Evolutionary conservation across 1,140 invertebrate species (phyloP), one percentile per base, ranked within the genome.

Genomic region (Bombus affinis): DNA sequence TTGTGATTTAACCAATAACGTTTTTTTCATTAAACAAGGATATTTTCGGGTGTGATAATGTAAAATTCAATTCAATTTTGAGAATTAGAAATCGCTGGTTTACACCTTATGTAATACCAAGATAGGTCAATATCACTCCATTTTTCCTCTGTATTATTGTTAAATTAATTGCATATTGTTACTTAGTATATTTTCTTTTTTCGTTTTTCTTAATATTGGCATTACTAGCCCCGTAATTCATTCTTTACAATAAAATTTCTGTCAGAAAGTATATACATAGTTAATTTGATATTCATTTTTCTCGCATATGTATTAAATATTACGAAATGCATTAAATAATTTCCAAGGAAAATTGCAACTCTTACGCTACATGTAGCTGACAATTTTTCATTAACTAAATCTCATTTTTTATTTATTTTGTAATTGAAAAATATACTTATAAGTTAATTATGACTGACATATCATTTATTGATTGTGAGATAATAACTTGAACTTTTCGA

Each of bases 21-120:
- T 72, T 5, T 57, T 35, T 13, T 74, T 22, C 5, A 9, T 28
- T 22, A 15, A 22, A 37, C 25, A 12, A 62, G 1, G 47, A 32
- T 25, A 3, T n/a, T 39, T 18, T 42, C 3, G 1, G 4, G 25
- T 10, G 3, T 32, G 18, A 79, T 32, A 42, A 13, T 39, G 22
- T 72, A n/a, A 77, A 89, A 77, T 32, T 74, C n/a, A 18, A 74
- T 10, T 75, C 28, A 44, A 35, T 72, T 62, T 39, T 53, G n/a
- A 22, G 28, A 47, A 65, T 81, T 81, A 57, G 47, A 42, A 83
- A 86, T 81, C 81, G 37, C 75, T 88, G 83, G 91, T 90, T 85
- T 90, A 76, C 73, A 80, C 68, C 93, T 93, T 93, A 93, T 93
- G 92, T 93, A 93, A 93, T 90, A 92, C 68, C 80, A 83, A 59